Conservation (phyloP, 2,888 invertebrate species). For the Hydriomena furcata region DNA sequence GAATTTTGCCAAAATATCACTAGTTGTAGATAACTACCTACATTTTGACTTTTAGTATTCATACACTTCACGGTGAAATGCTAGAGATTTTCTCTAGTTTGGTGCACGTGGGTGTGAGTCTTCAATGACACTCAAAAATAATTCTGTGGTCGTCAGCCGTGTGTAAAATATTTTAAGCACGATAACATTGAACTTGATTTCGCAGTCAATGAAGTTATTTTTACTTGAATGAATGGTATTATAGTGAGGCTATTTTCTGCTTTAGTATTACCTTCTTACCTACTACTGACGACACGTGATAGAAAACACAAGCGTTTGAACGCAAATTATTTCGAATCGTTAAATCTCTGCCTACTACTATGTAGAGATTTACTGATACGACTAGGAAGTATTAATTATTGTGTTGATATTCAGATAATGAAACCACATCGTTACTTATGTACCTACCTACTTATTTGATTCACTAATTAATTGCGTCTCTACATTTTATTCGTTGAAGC, state of each 20-base stretch:
- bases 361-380: too few species aligned
- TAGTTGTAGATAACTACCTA: slow-evolving; percentile 29
- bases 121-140: slow-evolving; percentile 49
- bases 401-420: too few species aligned
- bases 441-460: too few species aligned
- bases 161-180: slow-evolving; percentile 58
- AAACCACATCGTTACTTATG: too few species aligned
- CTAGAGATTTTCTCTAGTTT: slow-evolving; percentile 40
- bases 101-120: slow-evolving; percentile 43
- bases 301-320: too few species aligned
- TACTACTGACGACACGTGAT: too few species aligned
- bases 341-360: too few species aligned
- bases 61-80: slow-evolving; percentile 38
- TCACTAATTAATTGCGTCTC: too few species aligned
- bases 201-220: slow-evolving; percentile 50
- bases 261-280: too few species aligned
- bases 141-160: slow-evolving; percentile 37
- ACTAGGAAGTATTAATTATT: too few species aligned
- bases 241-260: slow-evolving; percentile 8
- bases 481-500: too few species aligned
- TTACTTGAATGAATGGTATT: slow-evolving; percentile 28
- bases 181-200: slow-evolving; percentile 60
- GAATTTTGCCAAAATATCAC: slow-evolving; percentile 53
- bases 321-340: too few species aligned
- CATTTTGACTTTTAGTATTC: slow-evolving; percentile 38